phyloP scores from a whole-genome alignment of 2,888 invertebrate genomes.

The Silvanus unidentatus region DNA sequence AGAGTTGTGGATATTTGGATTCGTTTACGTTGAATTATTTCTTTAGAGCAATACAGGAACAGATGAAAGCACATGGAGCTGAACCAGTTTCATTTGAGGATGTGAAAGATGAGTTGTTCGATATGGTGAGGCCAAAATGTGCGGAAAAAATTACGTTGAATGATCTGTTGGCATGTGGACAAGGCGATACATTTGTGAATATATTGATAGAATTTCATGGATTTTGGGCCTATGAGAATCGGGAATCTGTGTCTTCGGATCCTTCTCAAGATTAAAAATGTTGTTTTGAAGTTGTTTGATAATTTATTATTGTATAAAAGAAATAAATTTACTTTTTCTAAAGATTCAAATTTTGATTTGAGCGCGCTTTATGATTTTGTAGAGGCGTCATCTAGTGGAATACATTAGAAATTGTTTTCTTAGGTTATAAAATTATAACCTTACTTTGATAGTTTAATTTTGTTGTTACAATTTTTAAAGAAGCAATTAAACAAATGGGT shows the following conservation, averaged over 20 bases:
- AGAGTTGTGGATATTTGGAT: conserved; percentile 80
- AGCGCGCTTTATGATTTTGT: too few species aligned
- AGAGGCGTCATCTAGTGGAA: too few species aligned
- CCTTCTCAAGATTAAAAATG: conserved; percentile 41
- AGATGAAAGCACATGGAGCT: conserved; percentile 81
- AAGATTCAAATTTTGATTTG: too few species aligned
- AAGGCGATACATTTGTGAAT: conserved; percentile 89
- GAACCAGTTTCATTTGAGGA: conserved; percentile 88
- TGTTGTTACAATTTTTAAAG: too few species aligned
- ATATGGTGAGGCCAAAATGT: conserved; percentile 90
- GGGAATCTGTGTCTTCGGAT: conserved; percentile 71
- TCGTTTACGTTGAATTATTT: conserved; percentile 89
- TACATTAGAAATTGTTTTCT: too few species aligned
- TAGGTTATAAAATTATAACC: too few species aligned
- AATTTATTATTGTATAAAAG: too few species aligned
- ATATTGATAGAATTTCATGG: conserved; percentile 93
- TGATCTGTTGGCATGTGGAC: conserved; percentile 80
- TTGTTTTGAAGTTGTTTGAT: too few species aligned
- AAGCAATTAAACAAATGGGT: too few species aligned
- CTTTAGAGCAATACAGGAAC: conserved; percentile 88
- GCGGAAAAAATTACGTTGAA: conserved; percentile 77
- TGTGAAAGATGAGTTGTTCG: conserved; percentile 95
- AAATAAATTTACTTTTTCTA: too few species aligned
- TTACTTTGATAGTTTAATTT: too few species aligned
- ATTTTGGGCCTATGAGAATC: conserved; percentile 94